Conservation (phyloP, 2,797 vertebrate species). For the Cyclopterus lumpus region DNA sequence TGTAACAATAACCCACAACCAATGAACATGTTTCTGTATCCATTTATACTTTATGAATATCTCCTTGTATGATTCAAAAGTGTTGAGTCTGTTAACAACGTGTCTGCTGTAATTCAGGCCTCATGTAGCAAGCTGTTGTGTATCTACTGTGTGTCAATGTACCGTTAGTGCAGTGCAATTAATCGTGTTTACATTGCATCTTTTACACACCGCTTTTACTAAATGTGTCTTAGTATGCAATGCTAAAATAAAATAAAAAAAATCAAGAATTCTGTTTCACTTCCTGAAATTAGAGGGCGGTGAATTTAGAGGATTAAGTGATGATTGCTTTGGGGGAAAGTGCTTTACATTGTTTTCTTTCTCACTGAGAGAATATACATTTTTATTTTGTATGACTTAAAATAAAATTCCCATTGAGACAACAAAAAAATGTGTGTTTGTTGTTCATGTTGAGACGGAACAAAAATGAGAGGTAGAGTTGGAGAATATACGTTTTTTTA, state of each 20-base stretch:
- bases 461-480: not conserved
- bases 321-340: slow-evolving; percentile 52
- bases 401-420: slow-evolving; percentile 70
- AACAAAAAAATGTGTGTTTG: slow-evolving; percentile 6
- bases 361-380: slow-evolving; percentile 53
- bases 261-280: slow-evolving; percentile 4
- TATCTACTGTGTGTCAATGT: slow-evolving; percentile 54
- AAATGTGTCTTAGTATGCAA: slow-evolving; percentile 77
- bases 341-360: slow-evolving; percentile 61
- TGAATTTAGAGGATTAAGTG: slow-evolving; percentile 8
- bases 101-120: slow-evolving; percentile 42
- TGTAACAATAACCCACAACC: slow-evolving; percentile 27
- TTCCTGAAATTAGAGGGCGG: slow-evolving; percentile 21
- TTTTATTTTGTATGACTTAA: slow-evolving; percentile 71
- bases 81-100: slow-evolving; percentile 31
- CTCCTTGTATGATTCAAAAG: slow-evolving; percentile 29
- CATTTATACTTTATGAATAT: slow-evolving; percentile 25
- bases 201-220: slow-evolving; percentile 61
- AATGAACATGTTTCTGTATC: slow-evolving; percentile 45
- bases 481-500: too few species aligned
- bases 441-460: slow-evolving; percentile 22
- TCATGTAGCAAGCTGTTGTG: slow-evolving; percentile 26
- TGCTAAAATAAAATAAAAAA: slow-evolving; percentile 7
- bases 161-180: slow-evolving; percentile 47
- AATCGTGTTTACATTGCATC: slow-evolving; percentile 49